Conservation (phyloP, 30 jellyfish, hydroid and myxozoan species). For the Hydractinia echinata region DNA sequence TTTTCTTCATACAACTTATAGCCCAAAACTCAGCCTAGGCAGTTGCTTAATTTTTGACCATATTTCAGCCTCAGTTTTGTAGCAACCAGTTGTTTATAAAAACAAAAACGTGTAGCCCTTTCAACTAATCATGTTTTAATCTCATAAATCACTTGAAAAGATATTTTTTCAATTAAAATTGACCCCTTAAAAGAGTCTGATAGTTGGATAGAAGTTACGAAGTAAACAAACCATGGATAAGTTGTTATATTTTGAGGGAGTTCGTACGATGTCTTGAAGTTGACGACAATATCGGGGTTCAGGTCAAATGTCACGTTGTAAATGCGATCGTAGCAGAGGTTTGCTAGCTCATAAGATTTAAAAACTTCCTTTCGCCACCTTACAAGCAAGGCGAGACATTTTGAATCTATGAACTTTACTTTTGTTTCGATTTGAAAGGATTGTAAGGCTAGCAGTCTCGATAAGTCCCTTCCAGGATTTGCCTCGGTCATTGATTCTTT, state of each 20-base stretch:
- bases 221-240: slow-evolving; percentile 78
- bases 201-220: slow-evolving; percentile 61
- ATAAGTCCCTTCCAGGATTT: slow-evolving; percentile 80
- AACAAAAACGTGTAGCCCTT: no score
- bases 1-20: no score
- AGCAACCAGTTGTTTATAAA: no score
- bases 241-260: slow-evolving; percentile 56
- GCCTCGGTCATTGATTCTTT: slow-evolving; percentile 63
- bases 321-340: slow-evolving; percentile 68
- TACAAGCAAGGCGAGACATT: slow-evolving; percentile 68
- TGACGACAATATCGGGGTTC: background rate
- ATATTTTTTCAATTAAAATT: background rate
- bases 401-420: slow-evolving; percentile 61
- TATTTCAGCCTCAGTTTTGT: no score
- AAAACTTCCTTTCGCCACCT: slow-evolving; percentile 56
- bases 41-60: no score
- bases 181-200: background rate
- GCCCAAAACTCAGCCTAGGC: no score
- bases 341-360: slow-evolving; percentile 68
- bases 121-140: no score
- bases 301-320: slow-evolving; percentile 56
- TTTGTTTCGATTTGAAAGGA: slow-evolving; percentile 47
- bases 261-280: slow-evolving; percentile 27
- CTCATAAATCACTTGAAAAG: background rate
- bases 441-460: slow-evolving; percentile 53